These are phyloP conservation scores for Heliconius congener DNA, from an alignment of 1,140 invertebrate genomes.

Conservation along the genomic window DNA sequence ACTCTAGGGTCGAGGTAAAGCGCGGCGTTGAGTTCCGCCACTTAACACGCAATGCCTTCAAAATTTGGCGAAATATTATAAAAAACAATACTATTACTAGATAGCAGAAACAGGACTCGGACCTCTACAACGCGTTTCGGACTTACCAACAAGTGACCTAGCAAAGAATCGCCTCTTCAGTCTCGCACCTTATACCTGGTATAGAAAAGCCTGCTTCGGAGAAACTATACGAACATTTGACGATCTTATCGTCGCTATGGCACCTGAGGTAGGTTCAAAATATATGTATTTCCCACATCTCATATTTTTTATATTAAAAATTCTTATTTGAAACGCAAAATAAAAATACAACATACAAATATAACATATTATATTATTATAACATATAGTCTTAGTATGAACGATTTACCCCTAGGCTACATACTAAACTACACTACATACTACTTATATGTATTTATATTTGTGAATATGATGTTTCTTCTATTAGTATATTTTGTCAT, in stretches of 20 bases:
- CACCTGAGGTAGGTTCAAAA: conserved; percentile 3
- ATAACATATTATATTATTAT: too few species aligned
- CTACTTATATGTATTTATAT: too few species aligned
- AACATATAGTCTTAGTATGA: not conserved
- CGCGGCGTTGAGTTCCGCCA: not conserved
- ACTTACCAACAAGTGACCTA: conserved; percentile 13
- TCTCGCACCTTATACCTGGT: conserved; percentile 19
- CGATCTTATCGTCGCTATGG: conserved; percentile 14
- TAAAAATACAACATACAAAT: too few species aligned
- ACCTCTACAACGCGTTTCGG: not conserved
- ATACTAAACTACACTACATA: too few species aligned
- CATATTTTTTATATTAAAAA: not conserved
- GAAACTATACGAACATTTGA: conserved; percentile 20
- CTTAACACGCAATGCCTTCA: not conserved
- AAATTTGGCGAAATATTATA: too few species aligned
- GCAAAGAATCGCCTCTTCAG: conserved; percentile 18
- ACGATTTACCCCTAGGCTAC: too few species aligned
- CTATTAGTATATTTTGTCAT: too few species aligned
- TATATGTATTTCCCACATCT: not conserved
- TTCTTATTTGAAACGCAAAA: not conserved
- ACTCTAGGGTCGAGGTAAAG: too few species aligned
- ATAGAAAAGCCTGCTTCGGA: conserved; percentile 22
- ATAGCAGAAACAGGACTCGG: conserved; percentile 1
- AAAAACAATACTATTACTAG: not conserved
- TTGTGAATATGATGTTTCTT: too few species aligned